Evolutionary conservation across 1,140 invertebrate species (phyloP).

Genomic region (Thaumetopoea pityocampa): DNA sequence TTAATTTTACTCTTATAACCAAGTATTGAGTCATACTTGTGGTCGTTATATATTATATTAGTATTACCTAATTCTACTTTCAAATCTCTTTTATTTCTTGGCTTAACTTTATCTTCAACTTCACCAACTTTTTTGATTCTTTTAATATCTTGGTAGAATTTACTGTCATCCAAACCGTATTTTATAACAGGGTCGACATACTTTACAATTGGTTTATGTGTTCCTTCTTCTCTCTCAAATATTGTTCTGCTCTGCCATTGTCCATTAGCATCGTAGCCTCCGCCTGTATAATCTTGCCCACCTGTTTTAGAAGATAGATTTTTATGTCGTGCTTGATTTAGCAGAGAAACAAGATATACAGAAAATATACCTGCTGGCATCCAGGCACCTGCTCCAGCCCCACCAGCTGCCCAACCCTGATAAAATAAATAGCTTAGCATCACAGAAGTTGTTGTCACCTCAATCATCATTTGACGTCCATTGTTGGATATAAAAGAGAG

Average conservation of each 20-base stretch:
- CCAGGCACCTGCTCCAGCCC: conserved; percentile 49
- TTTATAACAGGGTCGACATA: conserved; percentile 30
- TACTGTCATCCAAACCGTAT: too few species aligned
- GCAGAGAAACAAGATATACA: conserved; percentile 28
- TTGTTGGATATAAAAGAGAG: too few species aligned
- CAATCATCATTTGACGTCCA: too few species aligned
- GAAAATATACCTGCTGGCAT: conserved; percentile 64
- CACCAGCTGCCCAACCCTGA: conserved; percentile 49
- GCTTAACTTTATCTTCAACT: neutral
- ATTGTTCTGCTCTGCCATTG: conserved; percentile 69
- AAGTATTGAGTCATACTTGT: too few species aligned
- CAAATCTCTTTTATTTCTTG: too few species aligned
- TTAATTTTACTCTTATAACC: too few species aligned
- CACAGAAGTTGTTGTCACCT: too few species aligned
- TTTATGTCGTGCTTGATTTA: conserved; percentile 20
- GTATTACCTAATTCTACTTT: too few species aligned
- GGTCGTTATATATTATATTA: too few species aligned
- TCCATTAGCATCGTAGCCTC: conserved; percentile 65
- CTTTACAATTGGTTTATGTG: conserved; percentile 32
- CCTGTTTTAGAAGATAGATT: conserved; percentile 34
- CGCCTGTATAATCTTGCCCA: conserved; percentile 51
- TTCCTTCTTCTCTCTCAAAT: conserved; percentile 33
- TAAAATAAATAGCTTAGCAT: conserved; percentile 5
- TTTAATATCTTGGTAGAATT: conserved; percentile 13
- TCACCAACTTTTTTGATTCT: neutral